A percentile compares a stretch with the other conserved stretches of the same genome.
Conservation (phyloP, 2,888 invertebrate species). For the Ormyrus pomaceus region DNA sequence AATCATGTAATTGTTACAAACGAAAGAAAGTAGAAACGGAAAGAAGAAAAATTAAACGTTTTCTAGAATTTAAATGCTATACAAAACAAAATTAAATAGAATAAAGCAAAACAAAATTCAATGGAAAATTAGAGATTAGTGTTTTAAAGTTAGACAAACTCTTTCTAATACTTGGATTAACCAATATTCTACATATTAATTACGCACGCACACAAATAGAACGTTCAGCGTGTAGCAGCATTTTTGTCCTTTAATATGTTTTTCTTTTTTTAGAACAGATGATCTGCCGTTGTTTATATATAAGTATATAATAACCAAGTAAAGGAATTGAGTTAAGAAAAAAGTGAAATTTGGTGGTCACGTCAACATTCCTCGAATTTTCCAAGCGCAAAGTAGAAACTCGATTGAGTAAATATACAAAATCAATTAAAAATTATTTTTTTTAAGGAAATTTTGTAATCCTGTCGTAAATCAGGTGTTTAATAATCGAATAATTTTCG, state of each 20-base stretch:
- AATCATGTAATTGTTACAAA: slow-evolving; percentile 47
- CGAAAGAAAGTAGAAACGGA: slow-evolving; percentile 28
- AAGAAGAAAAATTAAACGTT: slow-evolving; percentile 34
- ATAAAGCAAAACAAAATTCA: slow-evolving; percentile 12
- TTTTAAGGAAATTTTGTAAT: slow-evolving; percentile 22
- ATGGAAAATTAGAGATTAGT: slow-evolving; percentile 45
- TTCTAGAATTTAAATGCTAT: slow-evolving; percentile 17
- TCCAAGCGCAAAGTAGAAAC: neutral
- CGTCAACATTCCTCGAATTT: slow-evolving; percentile 38
- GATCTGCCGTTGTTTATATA: slow-evolving; percentile 9
- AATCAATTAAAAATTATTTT: slow-evolving; percentile 13
- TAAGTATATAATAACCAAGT: neutral
- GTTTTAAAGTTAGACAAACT: slow-evolving; percentile 27
- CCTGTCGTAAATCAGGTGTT: neutral
- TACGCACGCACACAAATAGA: neutral
- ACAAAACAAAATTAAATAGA: slow-evolving; percentile 2
- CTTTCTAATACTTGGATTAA: slow-evolving; percentile 53
- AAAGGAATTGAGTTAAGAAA: slow-evolving; percentile 17
- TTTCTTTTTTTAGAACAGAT: slow-evolving; percentile 33
- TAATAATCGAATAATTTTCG: slow-evolving; percentile 7
- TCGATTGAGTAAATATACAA: slow-evolving; percentile 6
- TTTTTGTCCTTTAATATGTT: slow-evolving; percentile 39
- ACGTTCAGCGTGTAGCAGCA: slow-evolving; percentile 36
- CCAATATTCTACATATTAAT: slow-evolving; percentile 39
- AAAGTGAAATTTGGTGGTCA: slow-evolving; percentile 25